Base-by-base conservation (phyloP, 37 sponge, comb jelly and placozoan genomes). In the Dysidea cf. avara region DNA sequence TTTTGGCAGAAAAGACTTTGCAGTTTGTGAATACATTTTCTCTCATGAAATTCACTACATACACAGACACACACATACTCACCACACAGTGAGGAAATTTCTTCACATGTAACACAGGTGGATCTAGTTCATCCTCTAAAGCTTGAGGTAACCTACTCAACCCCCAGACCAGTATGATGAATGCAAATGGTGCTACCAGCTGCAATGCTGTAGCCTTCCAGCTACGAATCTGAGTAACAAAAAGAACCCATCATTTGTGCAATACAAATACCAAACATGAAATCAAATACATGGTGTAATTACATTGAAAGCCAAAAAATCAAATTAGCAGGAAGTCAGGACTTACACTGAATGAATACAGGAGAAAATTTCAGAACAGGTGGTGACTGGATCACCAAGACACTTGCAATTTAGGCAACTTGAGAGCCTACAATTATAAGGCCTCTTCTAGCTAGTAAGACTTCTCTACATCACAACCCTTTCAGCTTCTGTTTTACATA, bases 191-290 rank as follows among this genome's bases (percentile, higher is more conserved):
- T 0, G 86, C 81, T 0, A 84, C n/a, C 32, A 90, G 74, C 68
- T 90, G 91, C 12, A 85, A 77, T 0, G 77, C n/a, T 11, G 91
- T 84, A 5, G 91, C 63, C 52, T 84, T 80, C 78, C 82, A 81
- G 25, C 81, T 85, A 0, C 91, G 75, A 22, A 90, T 32, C 91
- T 90, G 56, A 12, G 29, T 43, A 25, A 43, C n/a, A n/a, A 13
- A 12, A 34, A 64, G 13, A n/a, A 58, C 17, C 25, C 25, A 9
- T 12, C 14, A 64, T 64, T 28, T n/a, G 7, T 20, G 20, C 18
- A 25, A 64, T 64, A 9, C 7, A 52, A 22, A 68, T 68, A 68
- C n/a, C 25, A 3, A 7, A 43, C 6, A 7, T 46, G 29, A 22
- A 17, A 13, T 6, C 4, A 48, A 6, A 47, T 40, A n/a, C n/a